Base-by-base conservation (phyloP, 2,888 invertebrate genomes). In the Steromphala cineraria region DNA sequence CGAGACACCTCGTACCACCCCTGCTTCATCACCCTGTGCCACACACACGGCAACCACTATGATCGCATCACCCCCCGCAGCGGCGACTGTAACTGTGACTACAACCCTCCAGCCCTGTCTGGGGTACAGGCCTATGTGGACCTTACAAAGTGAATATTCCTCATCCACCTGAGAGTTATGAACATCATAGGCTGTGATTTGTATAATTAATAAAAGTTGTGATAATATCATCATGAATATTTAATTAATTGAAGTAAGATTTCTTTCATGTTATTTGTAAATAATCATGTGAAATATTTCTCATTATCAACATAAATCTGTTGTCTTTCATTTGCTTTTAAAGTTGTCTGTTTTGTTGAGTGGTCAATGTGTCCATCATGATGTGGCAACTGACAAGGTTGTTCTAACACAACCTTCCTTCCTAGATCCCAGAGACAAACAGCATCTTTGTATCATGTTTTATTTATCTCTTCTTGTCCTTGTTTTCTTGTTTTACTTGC, bases 41-140 rank as follows among this genome's bases (percentile, higher is more conserved):
- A 90, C 78, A 91, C 90, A 8, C 90, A 91, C 84, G 91, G 90
- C 4, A 91, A 91, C 78, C 91, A 91, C 81, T 91, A 90, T 83
- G 91, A 91, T 77, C 85, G 89, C 53, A 86, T 91, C 13, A 88
- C 87, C 1, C 82, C 89, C 0, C 62, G 77, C 5, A 67, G 78
- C 5, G 87, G 83, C 0, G 81, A 80, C 31, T 91, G 91, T 82
- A 90, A 91, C 83, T 91, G 90, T 84, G 82, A 83, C 21, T 71
- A 88, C 10, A 80, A 83, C 5, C 86, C 87, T 8, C 91, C 91
- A 17, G 80, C 82, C 36, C 82, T 91, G 76, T 85, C 82, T 21
- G 91, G 89, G 4, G 74, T 86, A 10, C 81, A 81, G 28, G 83
- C 76, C n/a, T 79, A 83, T 67, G 84, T 90, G 13, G 90, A 90